Conservation (phyloP, 2,888 invertebrate species). For the Sceliomorpha sp. region DNA sequence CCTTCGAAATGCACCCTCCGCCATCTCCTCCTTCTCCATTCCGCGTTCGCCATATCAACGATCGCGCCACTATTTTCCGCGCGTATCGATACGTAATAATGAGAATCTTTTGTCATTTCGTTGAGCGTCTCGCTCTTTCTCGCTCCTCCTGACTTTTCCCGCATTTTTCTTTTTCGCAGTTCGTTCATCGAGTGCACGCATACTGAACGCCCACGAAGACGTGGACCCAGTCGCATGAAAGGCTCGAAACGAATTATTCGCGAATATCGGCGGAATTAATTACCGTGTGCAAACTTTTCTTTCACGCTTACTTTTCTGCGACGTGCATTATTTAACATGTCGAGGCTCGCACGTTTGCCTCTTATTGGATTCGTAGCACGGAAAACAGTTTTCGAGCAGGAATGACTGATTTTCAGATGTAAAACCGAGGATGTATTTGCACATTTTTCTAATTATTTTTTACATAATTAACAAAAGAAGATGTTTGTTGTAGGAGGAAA, state of each 20-base stretch:
- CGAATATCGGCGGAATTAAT: constrained; percentile 51
- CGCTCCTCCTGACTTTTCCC: constrained; percentile 17
- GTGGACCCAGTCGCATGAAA: constrained; percentile 45
- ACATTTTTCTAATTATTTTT: too few relatives aligned
- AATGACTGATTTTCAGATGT: constrained; percentile 15
- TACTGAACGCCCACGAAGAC: constrained; percentile 29
- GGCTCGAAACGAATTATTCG: constrained; percentile 47
- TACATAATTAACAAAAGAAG: too few relatives aligned
- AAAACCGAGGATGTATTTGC: too few relatives aligned
- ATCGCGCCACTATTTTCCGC: constrained; percentile 66
- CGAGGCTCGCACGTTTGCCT: constrained; percentile 21
- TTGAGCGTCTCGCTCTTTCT: constrained; percentile 16
- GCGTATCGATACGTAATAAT: constrained; percentile 76
- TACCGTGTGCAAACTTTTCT: constrained; percentile 52
- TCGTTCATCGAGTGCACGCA: constrained; percentile 39
- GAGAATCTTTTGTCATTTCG: constrained; percentile 70
- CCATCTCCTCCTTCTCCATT: constrained; percentile 35
- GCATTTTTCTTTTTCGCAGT: constrained; percentile 31
- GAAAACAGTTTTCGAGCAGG: constrained; percentile 20
- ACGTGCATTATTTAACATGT: constrained; percentile 34
- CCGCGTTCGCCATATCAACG: constrained; percentile 44
- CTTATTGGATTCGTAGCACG: constrained; percentile 6
- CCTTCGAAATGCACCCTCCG: too few relatives aligned
- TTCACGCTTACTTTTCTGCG: constrained; percentile 37
- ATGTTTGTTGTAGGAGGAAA: too few relatives aligned